Base-by-base conservation (phyloP, 1,140 invertebrate genomes). In the Aplysia californica region DNA sequence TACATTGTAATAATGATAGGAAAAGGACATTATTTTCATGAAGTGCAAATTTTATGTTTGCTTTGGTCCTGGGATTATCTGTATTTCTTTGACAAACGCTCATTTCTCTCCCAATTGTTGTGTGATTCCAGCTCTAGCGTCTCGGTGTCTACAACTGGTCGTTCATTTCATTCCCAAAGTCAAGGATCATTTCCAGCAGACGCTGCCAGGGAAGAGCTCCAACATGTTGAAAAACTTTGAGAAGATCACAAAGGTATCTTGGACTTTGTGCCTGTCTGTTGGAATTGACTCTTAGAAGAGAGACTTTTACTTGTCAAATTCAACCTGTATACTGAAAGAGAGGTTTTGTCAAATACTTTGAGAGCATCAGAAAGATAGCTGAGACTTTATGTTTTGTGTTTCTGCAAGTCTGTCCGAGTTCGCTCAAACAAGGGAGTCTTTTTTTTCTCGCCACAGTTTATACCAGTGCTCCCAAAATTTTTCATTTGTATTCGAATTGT, bases 61-160 rank as follows among this genome's bases (percentile, higher is more conserved):
- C n/a, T n/a, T n/a, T n/a, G n/a, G n/a, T n/a, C n/a, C n/a, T n/a
- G n/a, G n/a, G n/a, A n/a, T n/a, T n/a, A n/a, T n/a, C n/a, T n/a
- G n/a, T n/a, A n/a, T n/a, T n/a, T n/a, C n/a, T n/a, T n/a, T n/a
- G n/a, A n/a, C n/a, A n/a, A n/a, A n/a, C n/a, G n/a, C n/a, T n/a
- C n/a, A n/a, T n/a, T n/a, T n/a, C n/a, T n/a, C n/a, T n/a, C n/a
- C n/a, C n/a, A n/a, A n/a, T n/a, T n/a, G n/a, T n/a, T n/a, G n/a
- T n/a, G n/a, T n/a, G n/a, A n/a, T n/a, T n/a, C 3, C 81, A 91
- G 97, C 96, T 10, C 90, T 99, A 76, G 95, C 97, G 0, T 96
- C 95, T 10, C 92, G 98, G 78, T 97, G 92, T 72, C 95, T 90
- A 87, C 97, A 86, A 94, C 84, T 94, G 20, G 92, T 98, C 58